Evolutionary conservation across 2,797 vertebrate genomes (phyloP), one percentile per base, ranked within the genome.

Genomic region (Lepidocolaptes lacrymiger): DNA sequence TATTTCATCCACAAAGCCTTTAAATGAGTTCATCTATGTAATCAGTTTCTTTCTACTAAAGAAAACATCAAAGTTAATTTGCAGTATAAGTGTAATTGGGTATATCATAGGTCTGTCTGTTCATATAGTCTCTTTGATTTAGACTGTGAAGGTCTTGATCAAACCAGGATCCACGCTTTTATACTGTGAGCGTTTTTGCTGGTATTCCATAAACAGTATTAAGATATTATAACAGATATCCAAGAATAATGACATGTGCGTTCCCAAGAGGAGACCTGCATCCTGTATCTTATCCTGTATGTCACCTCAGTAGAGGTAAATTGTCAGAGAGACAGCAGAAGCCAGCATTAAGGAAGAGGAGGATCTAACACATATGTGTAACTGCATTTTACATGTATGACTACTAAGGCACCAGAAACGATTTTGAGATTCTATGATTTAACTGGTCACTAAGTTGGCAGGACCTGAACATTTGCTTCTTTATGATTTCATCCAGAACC

Each of bases 101-200:
- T 74, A 5, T 79, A 88, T 85, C 68, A 82, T 64, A 72, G 68
- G 61, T 77, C 79, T 91, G 49, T 96, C 89, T 96, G 91, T 94
- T 96, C 85, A 88, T 62, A 46, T 2, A 94, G 78, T 92, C 89
- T 89, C 84, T 97, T 93, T 95, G 87, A 95, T 96, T 89, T 87
- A 77, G 56, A 58, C 61, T 72, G 52, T 82, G 68, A 93, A 90
- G 89, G 66, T 73, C 78, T 94, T 78, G 72, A 92, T 94, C 81
- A 94, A 92, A 89, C 67, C 74, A 92, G 56, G 37, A 80, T 88
- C 78, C 54, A 48, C 32, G 79, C n/a, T 83, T 82, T 82, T 34
- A 67, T 59, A 16, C 20, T 61, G 43, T 43, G 80, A 90, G 82
- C 23, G 55, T 78, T 85, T 85, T n/a, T 92, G 27, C 64, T 93